Conservation (phyloP, 2,113 vertebrate species). For the Jaculus jaculus region DNA sequence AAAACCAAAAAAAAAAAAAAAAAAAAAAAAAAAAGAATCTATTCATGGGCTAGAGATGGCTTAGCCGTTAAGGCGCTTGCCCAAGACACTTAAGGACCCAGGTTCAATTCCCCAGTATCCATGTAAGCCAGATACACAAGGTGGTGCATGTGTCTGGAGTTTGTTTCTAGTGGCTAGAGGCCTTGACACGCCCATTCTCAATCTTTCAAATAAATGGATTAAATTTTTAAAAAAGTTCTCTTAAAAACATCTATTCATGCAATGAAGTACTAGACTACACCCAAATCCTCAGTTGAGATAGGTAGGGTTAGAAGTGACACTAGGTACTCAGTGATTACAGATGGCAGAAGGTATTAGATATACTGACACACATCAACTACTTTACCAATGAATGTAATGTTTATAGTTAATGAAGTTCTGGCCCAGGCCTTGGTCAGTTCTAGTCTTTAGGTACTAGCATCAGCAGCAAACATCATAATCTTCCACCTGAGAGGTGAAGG, state of each 20-base stretch:
- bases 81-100: too few relatives aligned
- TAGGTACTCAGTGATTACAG: not conserved
- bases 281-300: not conserved
- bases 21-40: too few relatives aligned
- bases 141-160: too few relatives aligned
- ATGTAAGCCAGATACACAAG: too few relatives aligned
- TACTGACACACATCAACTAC: not conserved
- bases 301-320: not conserved
- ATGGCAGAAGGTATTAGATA: not conserved
- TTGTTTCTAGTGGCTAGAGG: too few relatives aligned
- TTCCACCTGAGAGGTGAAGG: not conserved
- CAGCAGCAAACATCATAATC: not conserved
- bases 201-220: too few relatives aligned
- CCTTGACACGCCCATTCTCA: too few relatives aligned
- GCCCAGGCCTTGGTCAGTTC: not conserved
- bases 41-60: too few relatives aligned
- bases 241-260: not conserved
- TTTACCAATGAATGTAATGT: not conserved
- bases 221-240: too few relatives aligned
- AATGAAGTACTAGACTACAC: not conserved
- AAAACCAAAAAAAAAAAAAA: too few relatives aligned
- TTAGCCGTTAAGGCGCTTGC: too few relatives aligned
- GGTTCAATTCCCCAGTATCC: too few relatives aligned
- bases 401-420: not conserved
- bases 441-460: not conserved